These are phyloP conservation scores for Allobates femoralis DNA, from an alignment of 2,797 vertebrate species.

Conservation along the genomic window DNA sequence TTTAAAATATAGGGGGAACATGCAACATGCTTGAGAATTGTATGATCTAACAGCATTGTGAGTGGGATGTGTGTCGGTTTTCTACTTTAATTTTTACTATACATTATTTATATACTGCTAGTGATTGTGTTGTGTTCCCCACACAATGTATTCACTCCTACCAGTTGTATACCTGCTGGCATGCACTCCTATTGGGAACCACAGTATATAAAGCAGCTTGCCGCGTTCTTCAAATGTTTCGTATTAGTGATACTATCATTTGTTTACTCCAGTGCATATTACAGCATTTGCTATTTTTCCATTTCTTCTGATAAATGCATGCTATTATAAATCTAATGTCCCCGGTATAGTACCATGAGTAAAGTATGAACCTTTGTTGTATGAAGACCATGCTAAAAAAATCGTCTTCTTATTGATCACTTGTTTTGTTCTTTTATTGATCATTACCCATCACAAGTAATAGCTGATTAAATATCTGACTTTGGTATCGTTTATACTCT, in stretches of 20 bases:
- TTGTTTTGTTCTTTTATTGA: not conserved
- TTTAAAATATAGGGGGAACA: not conserved
- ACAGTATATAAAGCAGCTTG: constrained; percentile 1
- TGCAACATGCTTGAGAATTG: not conserved
- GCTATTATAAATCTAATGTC: not conserved
- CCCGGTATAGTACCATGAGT: not conserved
- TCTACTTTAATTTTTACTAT: not conserved
- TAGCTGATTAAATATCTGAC: not conserved
- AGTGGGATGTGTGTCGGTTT: not conserved
- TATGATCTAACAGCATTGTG: not conserved
- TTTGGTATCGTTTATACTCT: not conserved
- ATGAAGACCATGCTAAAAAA: not conserved
- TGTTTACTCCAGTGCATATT: not conserved
- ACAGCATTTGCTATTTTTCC: not conserved
- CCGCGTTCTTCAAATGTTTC: not conserved
- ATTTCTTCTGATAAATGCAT: not conserved
- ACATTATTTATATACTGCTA: not conserved
- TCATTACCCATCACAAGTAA: not conserved
- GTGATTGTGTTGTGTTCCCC: not conserved
- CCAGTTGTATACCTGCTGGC: not conserved
- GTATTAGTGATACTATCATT: not conserved
- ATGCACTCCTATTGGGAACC: not conserved
- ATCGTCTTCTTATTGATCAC: not conserved
- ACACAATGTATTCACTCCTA: not conserved
- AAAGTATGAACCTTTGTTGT: not conserved